Evolutionary conservation across 2,888 invertebrate species (phyloP).

Genomic region (Cyclophora punctaria): DNA sequence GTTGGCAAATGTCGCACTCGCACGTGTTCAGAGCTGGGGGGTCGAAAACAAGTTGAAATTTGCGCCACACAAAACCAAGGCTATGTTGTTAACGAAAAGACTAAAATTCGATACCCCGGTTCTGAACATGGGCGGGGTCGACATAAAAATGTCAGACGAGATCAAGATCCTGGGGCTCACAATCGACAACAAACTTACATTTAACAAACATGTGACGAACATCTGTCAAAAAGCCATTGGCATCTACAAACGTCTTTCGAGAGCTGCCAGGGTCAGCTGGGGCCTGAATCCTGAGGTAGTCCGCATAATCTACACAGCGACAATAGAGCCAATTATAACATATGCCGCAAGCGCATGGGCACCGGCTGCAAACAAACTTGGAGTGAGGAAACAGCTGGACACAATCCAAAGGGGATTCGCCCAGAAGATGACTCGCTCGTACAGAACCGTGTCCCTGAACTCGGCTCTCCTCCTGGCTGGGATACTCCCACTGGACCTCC

Average conservation of each 20-base stretch:
- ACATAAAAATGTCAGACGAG: neutral
- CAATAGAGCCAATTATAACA: neutral
- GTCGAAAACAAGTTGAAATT: slow-evolving; percentile 4
- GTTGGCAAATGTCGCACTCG: slow-evolving; percentile 12
- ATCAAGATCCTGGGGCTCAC: neutral
- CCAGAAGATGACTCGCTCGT: slow-evolving; percentile 1
- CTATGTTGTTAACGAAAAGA: neutral
- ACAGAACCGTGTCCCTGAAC: slow-evolving; percentile 2
- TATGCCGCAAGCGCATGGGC: slow-evolving; percentile 2
- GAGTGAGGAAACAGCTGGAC: neutral
- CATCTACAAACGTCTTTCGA: too few species aligned
- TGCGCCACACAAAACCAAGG: neutral
- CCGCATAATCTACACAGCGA: neutral
- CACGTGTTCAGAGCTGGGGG: slow-evolving; percentile 5
- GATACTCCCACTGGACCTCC: slow-evolving; percentile 16
- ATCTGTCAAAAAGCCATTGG: too few species aligned
- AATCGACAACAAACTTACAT: neutral
- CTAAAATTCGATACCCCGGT: neutral
- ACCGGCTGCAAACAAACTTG: neutral
- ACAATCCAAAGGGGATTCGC: slow-evolving; percentile 2
- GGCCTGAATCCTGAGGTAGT: too few species aligned
- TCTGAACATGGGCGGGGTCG: neutral
- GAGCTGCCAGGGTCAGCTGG: too few species aligned
- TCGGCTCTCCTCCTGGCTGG: slow-evolving; percentile 13
- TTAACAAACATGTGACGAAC: neutral